phyloP scores from a whole-genome alignment of 2,888 invertebrate genomes.

The Chesias legatella region DNA sequence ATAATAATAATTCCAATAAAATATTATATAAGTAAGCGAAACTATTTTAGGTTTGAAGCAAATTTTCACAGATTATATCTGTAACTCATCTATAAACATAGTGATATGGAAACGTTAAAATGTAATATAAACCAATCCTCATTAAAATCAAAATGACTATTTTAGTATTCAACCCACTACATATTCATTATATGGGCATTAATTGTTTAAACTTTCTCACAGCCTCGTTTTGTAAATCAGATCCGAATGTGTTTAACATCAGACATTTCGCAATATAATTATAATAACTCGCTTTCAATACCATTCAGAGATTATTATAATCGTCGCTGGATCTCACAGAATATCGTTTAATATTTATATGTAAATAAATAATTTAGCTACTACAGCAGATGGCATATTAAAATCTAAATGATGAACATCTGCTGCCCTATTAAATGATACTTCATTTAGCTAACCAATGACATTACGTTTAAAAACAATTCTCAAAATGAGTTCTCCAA shows the following conservation, averaged over 20 bases:
- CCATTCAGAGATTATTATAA: background rate
- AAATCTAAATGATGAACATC: constrained; percentile 22
- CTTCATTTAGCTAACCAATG: constrained; percentile 10
- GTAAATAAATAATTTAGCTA: constrained; percentile 5
- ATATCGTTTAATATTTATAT: constrained; percentile 9
- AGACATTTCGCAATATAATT: background rate
- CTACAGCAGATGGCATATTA: constrained; percentile 15
- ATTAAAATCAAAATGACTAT: no score
- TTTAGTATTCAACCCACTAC: background rate
- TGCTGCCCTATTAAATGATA: constrained; percentile 13
- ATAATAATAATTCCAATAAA: no score
- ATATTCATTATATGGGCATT: background rate
- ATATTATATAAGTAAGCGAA: no score
- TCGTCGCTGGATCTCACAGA: background rate
- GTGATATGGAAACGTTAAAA: no score
- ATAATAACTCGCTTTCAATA: background rate
- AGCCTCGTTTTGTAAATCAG: background rate
- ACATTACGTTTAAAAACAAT: background rate
- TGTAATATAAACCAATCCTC: no score
- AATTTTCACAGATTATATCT: no score
- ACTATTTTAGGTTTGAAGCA: no score
- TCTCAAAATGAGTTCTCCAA: no score
- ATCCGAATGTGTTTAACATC: background rate
- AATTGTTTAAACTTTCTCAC: constrained; percentile 6
- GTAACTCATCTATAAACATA: no score